Conservation (phyloP, 2,797 vertebrate genomes). For the Ceyx erithaca region DNA sequence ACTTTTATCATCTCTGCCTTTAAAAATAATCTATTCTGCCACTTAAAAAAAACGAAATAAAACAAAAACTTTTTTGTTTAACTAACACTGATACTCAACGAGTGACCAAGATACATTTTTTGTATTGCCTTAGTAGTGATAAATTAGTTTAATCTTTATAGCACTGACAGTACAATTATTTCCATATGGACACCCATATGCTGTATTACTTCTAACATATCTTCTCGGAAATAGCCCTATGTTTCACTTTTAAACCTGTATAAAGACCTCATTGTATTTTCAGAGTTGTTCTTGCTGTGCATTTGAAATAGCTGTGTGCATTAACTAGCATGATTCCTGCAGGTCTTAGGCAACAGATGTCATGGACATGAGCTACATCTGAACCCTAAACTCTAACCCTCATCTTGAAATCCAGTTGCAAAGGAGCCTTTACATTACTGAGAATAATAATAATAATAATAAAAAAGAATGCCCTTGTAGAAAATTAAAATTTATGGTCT, state of each 20-base stretch:
- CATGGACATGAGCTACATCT: not conserved
- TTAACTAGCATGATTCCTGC: not conserved
- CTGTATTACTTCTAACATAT: slow-evolving; percentile 58
- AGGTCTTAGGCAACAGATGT: not conserved
- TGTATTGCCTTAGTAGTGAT: slow-evolving; percentile 70
- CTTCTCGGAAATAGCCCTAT: slow-evolving; percentile 66
- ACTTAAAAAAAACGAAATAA: slow-evolving; percentile 5
- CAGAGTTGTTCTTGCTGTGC: not conserved
- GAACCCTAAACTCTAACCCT: not conserved
- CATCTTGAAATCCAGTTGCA: not conserved
- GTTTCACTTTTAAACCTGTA: slow-evolving; percentile 64
- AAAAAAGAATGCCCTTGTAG: not conserved
- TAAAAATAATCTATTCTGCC: slow-evolving; percentile 23
- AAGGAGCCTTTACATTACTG: not conserved
- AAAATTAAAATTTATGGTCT: not conserved
- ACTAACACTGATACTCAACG: slow-evolving; percentile 36
- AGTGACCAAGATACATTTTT: slow-evolving; percentile 60
- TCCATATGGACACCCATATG: slow-evolving; percentile 72
- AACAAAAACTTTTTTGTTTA: not conserved
- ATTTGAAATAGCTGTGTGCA: slow-evolving; percentile 47
- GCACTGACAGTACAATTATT: slow-evolving; percentile 53
- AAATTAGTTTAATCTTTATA: slow-evolving; percentile 69
- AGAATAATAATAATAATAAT: no score
- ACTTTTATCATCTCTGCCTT: not conserved
- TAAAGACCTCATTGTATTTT: slow-evolving; percentile 49